These are phyloP conservation scores for Cecropterus lyciades DNA, from an alignment of 1,140 invertebrate genomes.

Conservation along the genomic window DNA sequence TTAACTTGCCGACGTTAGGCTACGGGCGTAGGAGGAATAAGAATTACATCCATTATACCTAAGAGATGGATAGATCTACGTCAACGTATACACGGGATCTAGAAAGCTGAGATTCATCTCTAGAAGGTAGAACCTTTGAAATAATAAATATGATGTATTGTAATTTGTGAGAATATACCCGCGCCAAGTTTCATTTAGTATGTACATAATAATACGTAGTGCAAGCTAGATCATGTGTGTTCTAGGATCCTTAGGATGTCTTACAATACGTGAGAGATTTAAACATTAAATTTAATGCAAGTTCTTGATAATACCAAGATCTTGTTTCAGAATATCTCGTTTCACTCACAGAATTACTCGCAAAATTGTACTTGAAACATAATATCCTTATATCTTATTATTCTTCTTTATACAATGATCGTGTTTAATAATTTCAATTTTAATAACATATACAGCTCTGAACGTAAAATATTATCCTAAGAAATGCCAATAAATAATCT, in stretches of 20 bases:
- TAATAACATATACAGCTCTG: too few relatives aligned
- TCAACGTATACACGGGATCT: slow-evolving; percentile 5
- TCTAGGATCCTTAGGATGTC: slow-evolving; percentile 5
- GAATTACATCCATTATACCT: slow-evolving; percentile 40
- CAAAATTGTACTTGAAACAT: too few relatives aligned
- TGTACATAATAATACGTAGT: slow-evolving; percentile 15
- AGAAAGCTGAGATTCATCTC: slow-evolving; percentile 30
- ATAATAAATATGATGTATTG: slow-evolving; percentile 15
- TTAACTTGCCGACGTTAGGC: slow-evolving; percentile 56
- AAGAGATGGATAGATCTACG: slow-evolving; percentile 8
- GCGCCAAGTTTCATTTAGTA: slow-evolving; percentile 9
- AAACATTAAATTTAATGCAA: slow-evolving; percentile 3
- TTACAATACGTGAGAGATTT: slow-evolving; percentile 9
- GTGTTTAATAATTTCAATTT: too few relatives aligned
- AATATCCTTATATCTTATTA: too few relatives aligned
- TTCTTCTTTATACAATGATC: too few relatives aligned
- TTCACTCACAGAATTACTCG: not conserved
- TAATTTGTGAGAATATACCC: slow-evolving; percentile 4
- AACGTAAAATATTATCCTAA: too few relatives aligned
- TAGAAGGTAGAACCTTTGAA: slow-evolving; percentile 18
- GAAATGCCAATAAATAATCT: too few relatives aligned
- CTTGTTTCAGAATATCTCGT: not conserved
- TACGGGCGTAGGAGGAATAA: slow-evolving; percentile 51
- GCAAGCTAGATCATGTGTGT: slow-evolving; percentile 12
- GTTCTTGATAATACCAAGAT: not conserved